Percentiles rank a stretch among this genome's conserved stretches.
These are phyloP conservation scores for Zaprionus davidi DNA, from an alignment of 1,140 invertebrate species.

Conservation along the genomic window DNA sequence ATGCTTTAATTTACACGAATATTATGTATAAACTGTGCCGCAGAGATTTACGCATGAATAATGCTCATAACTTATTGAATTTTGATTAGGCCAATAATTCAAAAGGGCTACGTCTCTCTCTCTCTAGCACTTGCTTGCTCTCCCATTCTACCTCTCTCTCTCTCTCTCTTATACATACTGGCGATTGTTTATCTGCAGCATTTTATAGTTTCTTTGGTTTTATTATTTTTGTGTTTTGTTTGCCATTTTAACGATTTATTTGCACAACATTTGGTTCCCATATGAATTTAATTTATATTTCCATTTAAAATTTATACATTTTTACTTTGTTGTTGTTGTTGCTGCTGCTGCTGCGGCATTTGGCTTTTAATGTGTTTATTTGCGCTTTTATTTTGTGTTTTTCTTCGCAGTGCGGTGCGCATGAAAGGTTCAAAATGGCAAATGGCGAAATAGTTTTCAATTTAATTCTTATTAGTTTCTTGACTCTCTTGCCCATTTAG, in stretches of 20 bases:
- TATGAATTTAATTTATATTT: constrained; percentile 82
- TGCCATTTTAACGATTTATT: constrained; percentile 78
- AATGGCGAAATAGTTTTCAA: constrained; percentile 71
- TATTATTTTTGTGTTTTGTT: constrained; percentile 57
- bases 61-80: constrained; percentile 63
- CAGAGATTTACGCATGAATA: constrained; percentile 47
- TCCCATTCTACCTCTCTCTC: neutral
- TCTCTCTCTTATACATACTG: neutral
- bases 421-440: constrained; percentile 49
- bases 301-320: constrained; percentile 79
- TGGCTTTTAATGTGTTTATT: constrained; percentile 76
- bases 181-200: constrained; percentile 21
- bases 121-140: neutral
- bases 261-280: constrained; percentile 78
- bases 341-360: constrained; percentile 58
- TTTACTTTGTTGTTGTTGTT: constrained; percentile 52
- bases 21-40: constrained; percentile 27
- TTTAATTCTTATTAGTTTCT: constrained; percentile 69
- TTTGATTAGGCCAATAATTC: constrained; percentile 69
- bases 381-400: constrained; percentile 62
- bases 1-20: constrained; percentile 31
- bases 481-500: constrained; percentile 25
- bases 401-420: constrained; percentile 43
- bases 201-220: constrained; percentile 29
- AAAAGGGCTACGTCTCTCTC: constrained; percentile 1